Evolutionary conservation across 2,888 invertebrate species (phyloP).

Genomic region (Pseudanteris insignis): DNA sequence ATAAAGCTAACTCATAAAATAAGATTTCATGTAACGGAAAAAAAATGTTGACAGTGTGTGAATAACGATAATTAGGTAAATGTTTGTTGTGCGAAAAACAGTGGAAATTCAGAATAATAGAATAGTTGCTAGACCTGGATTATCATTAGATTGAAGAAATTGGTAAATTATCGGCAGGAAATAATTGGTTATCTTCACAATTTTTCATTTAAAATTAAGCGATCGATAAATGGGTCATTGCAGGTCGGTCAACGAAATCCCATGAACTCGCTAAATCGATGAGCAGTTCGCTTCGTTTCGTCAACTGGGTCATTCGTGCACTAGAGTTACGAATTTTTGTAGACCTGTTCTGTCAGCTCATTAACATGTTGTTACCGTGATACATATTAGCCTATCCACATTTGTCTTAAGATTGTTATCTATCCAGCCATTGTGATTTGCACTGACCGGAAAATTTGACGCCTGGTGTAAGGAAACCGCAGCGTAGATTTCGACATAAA

Average conservation of each 20-base stretch:
- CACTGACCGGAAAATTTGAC: not conserved
- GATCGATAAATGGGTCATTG: slow-evolving; percentile 57
- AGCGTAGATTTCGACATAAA: too few species aligned
- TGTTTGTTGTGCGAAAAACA: too few species aligned
- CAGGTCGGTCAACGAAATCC: slow-evolving; percentile 49
- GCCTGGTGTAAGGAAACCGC: too few species aligned
- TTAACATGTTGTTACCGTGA: slow-evolving; percentile 29
- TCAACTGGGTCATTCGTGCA: slow-evolving; percentile 53
- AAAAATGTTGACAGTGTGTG: too few species aligned
- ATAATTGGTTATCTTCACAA: slow-evolving; percentile 24
- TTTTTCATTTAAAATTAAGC: slow-evolving; percentile 48
- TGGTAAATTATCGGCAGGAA: not conserved
- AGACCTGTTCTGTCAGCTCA: slow-evolving; percentile 25
- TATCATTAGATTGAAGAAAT: not conserved
- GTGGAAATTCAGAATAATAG: too few species aligned
- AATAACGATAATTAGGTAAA: too few species aligned
- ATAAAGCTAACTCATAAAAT: too few species aligned
- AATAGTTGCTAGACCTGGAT: too few species aligned
- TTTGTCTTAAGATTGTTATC: slow-evolving; percentile 17
- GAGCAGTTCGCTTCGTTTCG: slow-evolving; percentile 42
- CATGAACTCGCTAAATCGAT: slow-evolving; percentile 47
- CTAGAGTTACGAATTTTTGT: slow-evolving; percentile 35
- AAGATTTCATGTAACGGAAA: too few species aligned
- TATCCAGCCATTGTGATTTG: slow-evolving; percentile 5
- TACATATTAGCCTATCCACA: slow-evolving; percentile 22